Conservation (phyloP, 2,113 vertebrate genomes). For the Indri indri region DNA sequence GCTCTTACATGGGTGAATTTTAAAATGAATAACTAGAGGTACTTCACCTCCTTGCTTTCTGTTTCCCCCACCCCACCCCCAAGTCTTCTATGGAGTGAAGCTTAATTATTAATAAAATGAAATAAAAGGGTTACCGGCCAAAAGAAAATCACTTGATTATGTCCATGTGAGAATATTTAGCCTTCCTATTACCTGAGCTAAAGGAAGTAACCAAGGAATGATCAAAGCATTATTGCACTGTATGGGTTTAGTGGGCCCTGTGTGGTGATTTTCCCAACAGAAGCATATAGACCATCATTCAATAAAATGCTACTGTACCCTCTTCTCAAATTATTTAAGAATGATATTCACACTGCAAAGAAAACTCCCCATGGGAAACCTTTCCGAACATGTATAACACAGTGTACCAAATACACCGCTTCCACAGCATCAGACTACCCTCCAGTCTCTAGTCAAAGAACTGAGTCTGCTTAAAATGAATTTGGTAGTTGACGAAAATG, state of each 20-base stretch:
- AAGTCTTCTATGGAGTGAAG: not conserved
- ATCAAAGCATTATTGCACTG: not conserved
- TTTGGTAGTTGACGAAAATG: not conserved
- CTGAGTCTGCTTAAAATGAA: not conserved
- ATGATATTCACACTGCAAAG: not conserved
- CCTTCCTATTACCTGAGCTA: not conserved
- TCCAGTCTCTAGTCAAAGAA: not conserved
- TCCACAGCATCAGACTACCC: not conserved
- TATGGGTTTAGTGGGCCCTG: not conserved
- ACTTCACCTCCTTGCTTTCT: not conserved
- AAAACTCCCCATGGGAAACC: not conserved
- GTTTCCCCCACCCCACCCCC: no score
- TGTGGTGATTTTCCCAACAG: not conserved
- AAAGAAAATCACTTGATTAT: not conserved
- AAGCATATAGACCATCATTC: not conserved
- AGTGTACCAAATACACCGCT: not conserved
- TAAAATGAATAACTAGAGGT: not conserved
- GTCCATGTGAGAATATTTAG: not conserved
- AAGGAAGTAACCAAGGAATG: not conserved
- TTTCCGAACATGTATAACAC: not conserved
- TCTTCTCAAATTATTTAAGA: not conserved
- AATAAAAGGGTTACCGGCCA: not conserved
- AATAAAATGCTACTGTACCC: not conserved
- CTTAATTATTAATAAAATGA: not conserved
- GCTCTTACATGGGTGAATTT: not conserved